phyloP scores from a whole-genome alignment of 1,140 invertebrate species.

The Melanaphis sacchari region DNA sequence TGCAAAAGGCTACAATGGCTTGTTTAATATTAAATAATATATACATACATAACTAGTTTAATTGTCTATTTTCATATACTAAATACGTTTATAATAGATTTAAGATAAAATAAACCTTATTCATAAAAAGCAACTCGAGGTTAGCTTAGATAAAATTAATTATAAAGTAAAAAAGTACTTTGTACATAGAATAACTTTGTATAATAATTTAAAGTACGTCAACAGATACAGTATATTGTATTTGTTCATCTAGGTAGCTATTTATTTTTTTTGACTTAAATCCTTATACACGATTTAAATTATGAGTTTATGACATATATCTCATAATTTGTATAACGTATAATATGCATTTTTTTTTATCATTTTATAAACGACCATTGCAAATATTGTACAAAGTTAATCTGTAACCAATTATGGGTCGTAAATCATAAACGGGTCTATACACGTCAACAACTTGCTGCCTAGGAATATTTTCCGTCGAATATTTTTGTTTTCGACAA shows the following conservation, averaged over 20 bases:
- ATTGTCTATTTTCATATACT: too few relatives aligned
- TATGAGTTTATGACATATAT: neutral
- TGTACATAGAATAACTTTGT: neutral
- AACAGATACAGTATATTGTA: neutral
- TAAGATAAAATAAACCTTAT: too few relatives aligned
- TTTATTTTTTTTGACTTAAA: neutral
- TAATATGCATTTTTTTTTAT: neutral
- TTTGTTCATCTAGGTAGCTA: neutral
- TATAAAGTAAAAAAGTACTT: neutral
- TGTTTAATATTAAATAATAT: too few relatives aligned
- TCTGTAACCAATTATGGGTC: neutral
- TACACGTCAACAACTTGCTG: neutral
- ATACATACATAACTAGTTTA: too few relatives aligned
- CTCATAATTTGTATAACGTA: neutral
- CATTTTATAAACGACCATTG: neutral
- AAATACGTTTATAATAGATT: too few relatives aligned
- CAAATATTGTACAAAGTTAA: neutral
- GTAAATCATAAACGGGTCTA: neutral
- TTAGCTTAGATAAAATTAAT: too few relatives aligned
- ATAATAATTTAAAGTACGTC: neutral
- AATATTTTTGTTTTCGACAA: neutral
- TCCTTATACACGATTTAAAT: too few relatives aligned
- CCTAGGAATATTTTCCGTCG: neutral
- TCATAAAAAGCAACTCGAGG: too few relatives aligned
- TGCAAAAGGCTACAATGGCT: too few relatives aligned